Conservation (phyloP, 2,888 invertebrate species). For the Lithophane socia region DNA sequence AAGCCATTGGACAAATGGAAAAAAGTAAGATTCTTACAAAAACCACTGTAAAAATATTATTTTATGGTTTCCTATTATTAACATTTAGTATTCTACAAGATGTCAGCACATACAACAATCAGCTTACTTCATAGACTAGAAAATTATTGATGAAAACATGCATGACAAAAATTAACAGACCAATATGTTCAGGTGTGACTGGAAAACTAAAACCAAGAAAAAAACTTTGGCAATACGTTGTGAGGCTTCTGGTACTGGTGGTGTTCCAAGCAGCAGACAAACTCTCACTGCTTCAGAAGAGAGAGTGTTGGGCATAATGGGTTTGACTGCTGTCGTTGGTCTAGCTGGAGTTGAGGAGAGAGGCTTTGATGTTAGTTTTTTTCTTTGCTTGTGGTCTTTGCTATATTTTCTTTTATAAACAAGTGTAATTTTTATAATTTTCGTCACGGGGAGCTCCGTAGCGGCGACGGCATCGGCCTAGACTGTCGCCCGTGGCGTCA, state of each 20-base stretch:
- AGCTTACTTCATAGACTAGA: too few relatives aligned
- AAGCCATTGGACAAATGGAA: not conserved
- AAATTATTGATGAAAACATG: not conserved
- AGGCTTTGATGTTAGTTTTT: too few relatives aligned
- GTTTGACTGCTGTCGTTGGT: too few relatives aligned
- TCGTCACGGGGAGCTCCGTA: too few relatives aligned
- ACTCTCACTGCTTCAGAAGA: constrained; percentile 14
- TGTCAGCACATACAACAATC: not conserved
- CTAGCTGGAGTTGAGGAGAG: too few relatives aligned
- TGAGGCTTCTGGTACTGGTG: constrained; percentile 43
- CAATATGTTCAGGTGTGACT: constrained; percentile 14
- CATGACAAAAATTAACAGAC: constrained; percentile 1
- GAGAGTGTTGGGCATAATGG: too few relatives aligned
- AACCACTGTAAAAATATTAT: too few relatives aligned
- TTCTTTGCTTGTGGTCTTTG: too few relatives aligned
- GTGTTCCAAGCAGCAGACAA: constrained; percentile 41
- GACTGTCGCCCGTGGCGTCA: too few relatives aligned
- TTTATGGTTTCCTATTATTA: not conserved
- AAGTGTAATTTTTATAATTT: too few relatives aligned
- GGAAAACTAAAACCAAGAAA: constrained; percentile 53
- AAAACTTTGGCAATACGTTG: constrained; percentile 24
- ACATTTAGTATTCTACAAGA: not conserved
- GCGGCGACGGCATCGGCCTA: too few relatives aligned
- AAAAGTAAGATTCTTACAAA: not conserved
- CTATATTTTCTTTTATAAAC: too few relatives aligned